phyloP scores from a whole-genome alignment of 2,113 vertebrate species.

The Zapornia atra region DNA sequence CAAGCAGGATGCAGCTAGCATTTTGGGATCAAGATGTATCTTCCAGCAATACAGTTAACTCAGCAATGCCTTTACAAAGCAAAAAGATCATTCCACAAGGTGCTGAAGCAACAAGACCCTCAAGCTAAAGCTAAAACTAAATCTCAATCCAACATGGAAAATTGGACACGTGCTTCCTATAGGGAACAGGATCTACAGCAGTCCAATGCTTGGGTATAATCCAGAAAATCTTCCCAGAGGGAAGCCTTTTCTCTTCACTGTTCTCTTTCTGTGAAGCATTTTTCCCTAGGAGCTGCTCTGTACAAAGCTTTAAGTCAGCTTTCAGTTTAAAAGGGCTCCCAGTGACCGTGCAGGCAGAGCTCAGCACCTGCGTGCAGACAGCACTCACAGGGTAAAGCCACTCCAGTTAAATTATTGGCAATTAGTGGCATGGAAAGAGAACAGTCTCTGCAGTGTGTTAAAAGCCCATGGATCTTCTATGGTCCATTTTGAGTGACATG shows the following conservation, averaged over 20 bases:
- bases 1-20: neutral
- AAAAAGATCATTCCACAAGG: neutral
- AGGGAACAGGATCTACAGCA: neutral
- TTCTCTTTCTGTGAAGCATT: neutral
- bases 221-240: neutral
- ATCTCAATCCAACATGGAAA: neutral
- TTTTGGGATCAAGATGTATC: neutral
- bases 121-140: neutral
- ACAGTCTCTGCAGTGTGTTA: neutral
- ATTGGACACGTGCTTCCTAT: neutral
- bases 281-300: neutral
- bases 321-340: neutral
- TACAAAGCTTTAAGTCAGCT: conserved; percentile 3
- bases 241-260: neutral
- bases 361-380: neutral
- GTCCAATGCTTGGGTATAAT: neutral
- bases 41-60: neutral
- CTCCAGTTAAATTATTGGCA: neutral
- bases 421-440: neutral
- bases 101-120: neutral
- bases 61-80: neutral
- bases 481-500: neutral
- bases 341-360: neutral
- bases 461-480: neutral
- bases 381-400: neutral